Base-by-base conservation (phyloP, 2,113 vertebrate species). In the Tringa solitaria region DNA sequence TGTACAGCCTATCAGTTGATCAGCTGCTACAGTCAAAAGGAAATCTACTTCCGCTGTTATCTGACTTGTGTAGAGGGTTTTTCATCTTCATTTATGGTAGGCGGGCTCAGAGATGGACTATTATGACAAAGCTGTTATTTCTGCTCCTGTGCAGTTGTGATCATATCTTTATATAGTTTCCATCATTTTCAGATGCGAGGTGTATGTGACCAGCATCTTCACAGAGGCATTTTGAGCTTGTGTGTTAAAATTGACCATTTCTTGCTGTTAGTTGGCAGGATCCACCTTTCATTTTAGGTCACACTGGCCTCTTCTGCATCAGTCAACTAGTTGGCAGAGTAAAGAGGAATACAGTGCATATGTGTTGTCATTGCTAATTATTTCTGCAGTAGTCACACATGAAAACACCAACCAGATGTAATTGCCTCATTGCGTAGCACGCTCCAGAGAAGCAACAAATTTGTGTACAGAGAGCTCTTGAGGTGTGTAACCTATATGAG, bases 151-250 rank as follows among this genome's bases (percentile, higher is more conserved):
- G 45, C 70, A 75, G 45, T 67, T 72, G 48, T 82, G 61, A 78
- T 94, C 89, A 89, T 90, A n/a, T 81, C 88, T 85, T 93, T 48
- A 51, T 77, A 28, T 35, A 77, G 35, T 74, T 96, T 90, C 60
- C 75, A n/a, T 65, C 22, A 50, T 95, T 92, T 90, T 84, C 69
- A 57, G 45, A 76, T 72, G 6, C 57, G 60, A 72, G 9, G 8
- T 70, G 10, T 61, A 37, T 70, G 84, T 67, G 26, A 53, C 39
- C 30, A 90, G 3, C 9, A 14, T 87, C 13, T 45, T 87, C 86
- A 82, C 22, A 48, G 48, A 81, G 69, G 45, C 10, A 46, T 93
- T 96, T 90, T 69, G 60, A 95, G 39, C 9, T 86, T 56, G 9
- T 2, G 1, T 69, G 33, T 75, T 78, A 57, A 46, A 95, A 90